Percentiles rank a stretch among this genome's conserved stretches.
Conservation (phyloP, 2,797 vertebrate species). For the Gobionotothen gibberifrons region DNA sequence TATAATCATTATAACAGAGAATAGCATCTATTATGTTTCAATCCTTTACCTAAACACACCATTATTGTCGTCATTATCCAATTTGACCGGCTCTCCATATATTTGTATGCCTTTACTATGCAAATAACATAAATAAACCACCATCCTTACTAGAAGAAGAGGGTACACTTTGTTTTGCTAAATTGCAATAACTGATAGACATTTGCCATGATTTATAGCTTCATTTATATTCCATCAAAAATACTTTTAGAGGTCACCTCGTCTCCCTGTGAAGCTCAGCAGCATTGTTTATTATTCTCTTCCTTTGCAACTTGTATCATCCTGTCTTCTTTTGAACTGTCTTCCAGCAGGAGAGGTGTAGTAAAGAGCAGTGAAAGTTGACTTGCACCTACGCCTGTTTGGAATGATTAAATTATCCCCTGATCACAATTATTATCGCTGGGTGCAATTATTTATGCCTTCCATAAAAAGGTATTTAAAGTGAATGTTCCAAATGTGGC, state of each 20-base stretch:
- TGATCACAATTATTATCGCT: too few species aligned
- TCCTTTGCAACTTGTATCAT: conserved; percentile 20
- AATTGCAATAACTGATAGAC: conserved; percentile 17
- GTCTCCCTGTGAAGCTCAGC: conserved; percentile 4
- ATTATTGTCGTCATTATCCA: conserved; percentile 41
- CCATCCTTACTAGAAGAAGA: conserved; percentile 5
- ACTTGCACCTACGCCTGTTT: conserved; percentile 7
- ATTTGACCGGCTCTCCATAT: not conserved
- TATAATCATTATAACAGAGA: conserved; percentile 16
- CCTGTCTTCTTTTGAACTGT: conserved; percentile 8
- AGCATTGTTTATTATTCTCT: conserved; percentile 15
- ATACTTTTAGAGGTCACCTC: conserved; percentile 37
- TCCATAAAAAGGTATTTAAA: too few species aligned
- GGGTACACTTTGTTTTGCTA: conserved; percentile 9
- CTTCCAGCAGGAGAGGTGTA: conserved; percentile 24
- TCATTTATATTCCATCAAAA: conserved; percentile 46
- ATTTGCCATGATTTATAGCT: conserved; percentile 53
- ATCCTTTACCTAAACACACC: conserved; percentile 13
- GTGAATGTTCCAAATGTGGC: too few species aligned
- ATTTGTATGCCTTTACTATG: conserved; percentile 8
- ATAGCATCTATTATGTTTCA: conserved; percentile 14
- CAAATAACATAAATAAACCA: conserved; percentile 23
- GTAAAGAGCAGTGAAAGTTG: conserved; percentile 33
- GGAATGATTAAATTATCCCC: too few species aligned
- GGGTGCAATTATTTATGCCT: too few species aligned